Percentiles rank a stretch among this genome's conserved stretches.
Conservation (phyloP, 2,888 invertebrate genomes). For the Ferdinandea cuprea region DNA sequence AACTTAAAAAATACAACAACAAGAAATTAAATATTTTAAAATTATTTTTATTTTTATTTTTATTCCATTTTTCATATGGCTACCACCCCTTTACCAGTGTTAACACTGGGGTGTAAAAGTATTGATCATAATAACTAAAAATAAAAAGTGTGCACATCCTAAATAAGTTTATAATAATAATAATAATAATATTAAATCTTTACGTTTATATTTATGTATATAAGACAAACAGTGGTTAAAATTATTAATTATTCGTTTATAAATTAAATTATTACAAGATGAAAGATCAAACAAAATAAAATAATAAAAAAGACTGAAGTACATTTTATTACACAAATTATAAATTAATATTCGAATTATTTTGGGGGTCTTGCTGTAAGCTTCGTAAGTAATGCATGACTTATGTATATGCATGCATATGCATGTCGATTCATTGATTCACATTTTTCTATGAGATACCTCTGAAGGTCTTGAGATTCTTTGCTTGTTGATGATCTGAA, state of each 20-base stretch:
- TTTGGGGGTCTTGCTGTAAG: conserved; percentile 59
- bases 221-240: conserved; percentile 55
- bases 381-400: conserved; percentile 5
- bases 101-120: conserved; percentile 50
- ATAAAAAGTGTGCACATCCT: conserved; percentile 62
- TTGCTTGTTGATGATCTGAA: conserved; percentile 67
- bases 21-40: too few species aligned
- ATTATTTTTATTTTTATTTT: conserved; percentile 26
- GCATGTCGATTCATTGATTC: conserved; percentile 10
- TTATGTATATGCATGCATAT: background rate
- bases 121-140: conserved; percentile 43
- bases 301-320: conserved; percentile 37
- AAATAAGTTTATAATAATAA: too few species aligned
- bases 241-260: conserved; percentile 63
- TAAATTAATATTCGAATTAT: conserved; percentile 70
- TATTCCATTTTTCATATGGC: conserved; percentile 32
- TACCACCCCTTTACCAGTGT: conserved; percentile 39
- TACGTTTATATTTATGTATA: conserved; percentile 20
- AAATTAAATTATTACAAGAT: conserved; percentile 67
- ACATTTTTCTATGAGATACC: conserved; percentile 64
- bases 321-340: conserved; percentile 67
- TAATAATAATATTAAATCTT: conserved; percentile 32
- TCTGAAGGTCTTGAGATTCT: conserved; percentile 69
- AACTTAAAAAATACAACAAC: too few species aligned
- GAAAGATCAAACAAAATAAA: conserved; percentile 44